Percentiles rank a stretch among this genome's conserved stretches.
Evolutionary conservation across 2,888 invertebrate genomes (phyloP).

Genomic region (Phrixothrix hirtus): DNA sequence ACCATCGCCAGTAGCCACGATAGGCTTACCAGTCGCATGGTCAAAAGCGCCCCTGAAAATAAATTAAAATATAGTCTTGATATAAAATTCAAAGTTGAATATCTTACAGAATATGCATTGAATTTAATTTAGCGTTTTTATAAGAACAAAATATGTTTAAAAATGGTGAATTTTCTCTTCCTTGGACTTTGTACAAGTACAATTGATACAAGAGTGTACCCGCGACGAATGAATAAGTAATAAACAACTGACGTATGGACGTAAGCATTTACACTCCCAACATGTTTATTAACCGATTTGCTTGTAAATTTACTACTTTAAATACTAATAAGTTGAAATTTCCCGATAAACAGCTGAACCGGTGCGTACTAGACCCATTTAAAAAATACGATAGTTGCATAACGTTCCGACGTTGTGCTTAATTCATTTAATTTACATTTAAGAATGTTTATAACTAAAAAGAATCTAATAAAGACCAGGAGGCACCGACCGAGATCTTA

Average conservation of each 20-base stretch:
- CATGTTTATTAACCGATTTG: constrained; percentile 17
- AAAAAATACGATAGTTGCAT: constrained; percentile 21
- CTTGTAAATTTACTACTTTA: constrained; percentile 23
- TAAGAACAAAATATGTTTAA: too few relatives aligned
- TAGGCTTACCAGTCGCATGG: constrained; percentile 51
- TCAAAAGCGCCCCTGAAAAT: constrained; percentile 51
- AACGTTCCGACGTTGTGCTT: constrained; percentile 12
- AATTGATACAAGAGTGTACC: constrained; percentile 8
- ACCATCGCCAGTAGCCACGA: constrained; percentile 48
- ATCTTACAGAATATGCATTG: neutral
- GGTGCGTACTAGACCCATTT: constrained; percentile 22
- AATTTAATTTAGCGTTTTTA: too few relatives aligned
- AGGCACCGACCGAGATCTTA: constrained; percentile 1
- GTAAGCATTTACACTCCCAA: constrained; percentile 11
- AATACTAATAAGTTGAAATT: constrained; percentile 20
- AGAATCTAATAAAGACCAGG: constrained; percentile 5
- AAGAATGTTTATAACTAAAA: constrained; percentile 17
- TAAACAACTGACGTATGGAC: constrained; percentile 6
- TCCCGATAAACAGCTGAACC: constrained; percentile 17
- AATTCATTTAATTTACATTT: constrained; percentile 8
- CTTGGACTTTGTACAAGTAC: constrained; percentile 13
- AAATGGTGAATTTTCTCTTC: constrained; percentile 17
- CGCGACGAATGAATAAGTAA: constrained; percentile 12
- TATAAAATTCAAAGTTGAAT: too few relatives aligned
- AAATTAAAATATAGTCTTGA: too few relatives aligned